Evolutionary conservation across 2,113 vertebrate species (phyloP), one percentile per base, ranked within the genome.

Genomic region (Dermatemys mawii): DNA sequence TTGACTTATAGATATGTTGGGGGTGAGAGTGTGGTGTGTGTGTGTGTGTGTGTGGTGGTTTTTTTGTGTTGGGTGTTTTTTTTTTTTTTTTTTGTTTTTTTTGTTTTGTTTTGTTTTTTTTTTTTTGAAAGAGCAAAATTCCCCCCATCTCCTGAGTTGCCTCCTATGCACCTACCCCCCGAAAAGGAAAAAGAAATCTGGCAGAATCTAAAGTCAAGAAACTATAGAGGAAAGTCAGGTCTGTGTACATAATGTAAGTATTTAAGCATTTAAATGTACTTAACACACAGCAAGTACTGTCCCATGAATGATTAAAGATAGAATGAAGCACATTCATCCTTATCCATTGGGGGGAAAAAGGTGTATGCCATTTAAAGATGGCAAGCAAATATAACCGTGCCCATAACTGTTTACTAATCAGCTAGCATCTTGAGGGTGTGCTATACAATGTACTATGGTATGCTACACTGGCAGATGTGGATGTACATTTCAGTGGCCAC

Each of bases 381-480:
- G 78, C 24, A 54, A 4, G 4, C n/a, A 3, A 1, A 46, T 13
- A 14, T 19, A 7, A 29, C 48, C 3, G 1, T 35, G 3, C 55
- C 75, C 63, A 49, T 44, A 29, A 0, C 16, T 41, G 51, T 41
- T 70, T 17, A 5, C 54, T 17, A 2, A 46, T 54, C 48, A 4
- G 76, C 86, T 86, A 35, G 2, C 0, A 0, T 29, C 26, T 32
- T 5, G 0, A 1, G 49, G 27, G 9, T 8, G 8, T 44, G 78
- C 53, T 46, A 27, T 29, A 1, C n/a, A 0, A 0, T 17, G 5
- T 57, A 83, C 44, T 48, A 1, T 12, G 26, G 21, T 6, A 80
- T 50, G 21, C 53, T 54, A 3, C 16, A 19, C 5, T 2, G 14
- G 38, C 11, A 46, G 83, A 1, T 63, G 49, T 4, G 88, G 35